Evolutionary conservation across 1,140 invertebrate genomes (phyloP).

Genomic region (Drosophila mayri): DNA sequence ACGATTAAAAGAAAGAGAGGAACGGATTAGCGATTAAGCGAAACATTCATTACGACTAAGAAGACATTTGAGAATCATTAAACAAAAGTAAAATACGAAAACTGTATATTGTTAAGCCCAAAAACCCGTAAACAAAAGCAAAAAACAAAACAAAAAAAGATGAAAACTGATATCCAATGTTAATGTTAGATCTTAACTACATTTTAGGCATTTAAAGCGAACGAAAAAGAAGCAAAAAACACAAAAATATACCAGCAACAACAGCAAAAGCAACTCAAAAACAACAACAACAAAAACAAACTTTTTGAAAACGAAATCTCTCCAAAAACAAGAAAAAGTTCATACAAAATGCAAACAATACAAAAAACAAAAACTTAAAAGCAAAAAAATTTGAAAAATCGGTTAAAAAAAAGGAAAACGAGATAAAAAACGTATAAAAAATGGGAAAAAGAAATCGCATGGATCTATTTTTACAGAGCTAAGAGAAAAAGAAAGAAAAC

Average conservation of each 20-base stretch:
- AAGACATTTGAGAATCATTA: conserved; percentile 70
- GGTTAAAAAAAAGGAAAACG: conserved; percentile 65
- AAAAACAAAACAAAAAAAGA: conserved; percentile 18
- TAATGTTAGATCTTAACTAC: conserved; percentile 77
- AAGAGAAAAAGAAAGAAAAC: conserved; percentile 53
- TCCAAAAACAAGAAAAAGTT: conserved; percentile 62
- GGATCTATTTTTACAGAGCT: conserved; percentile 81
- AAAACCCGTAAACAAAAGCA: conserved; percentile 22
- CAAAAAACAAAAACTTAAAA: conserved; percentile 54
- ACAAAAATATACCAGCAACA: conserved; percentile 66
- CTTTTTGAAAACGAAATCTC: conserved; percentile 80
- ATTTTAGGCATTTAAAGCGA: conserved; percentile 79
- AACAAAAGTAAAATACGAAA: conserved; percentile 55
- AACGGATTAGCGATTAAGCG: conserved; percentile 63
- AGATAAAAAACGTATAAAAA: conserved; percentile 39
- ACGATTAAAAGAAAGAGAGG: conserved; percentile 42
- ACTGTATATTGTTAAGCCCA: conserved; percentile 73
- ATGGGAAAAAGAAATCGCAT: conserved; percentile 47
- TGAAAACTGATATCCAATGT: conserved; percentile 76
- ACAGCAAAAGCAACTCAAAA: conserved; percentile 53
- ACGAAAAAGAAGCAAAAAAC: conserved; percentile 49
- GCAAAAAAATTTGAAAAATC: conserved; percentile 72
- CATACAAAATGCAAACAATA: conserved; percentile 58
- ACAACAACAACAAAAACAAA: conserved; percentile 53
- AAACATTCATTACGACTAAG: conserved; percentile 79